phyloP scores from a whole-genome alignment of 2,797 vertebrate species.

The Myotis myotis region DNA sequence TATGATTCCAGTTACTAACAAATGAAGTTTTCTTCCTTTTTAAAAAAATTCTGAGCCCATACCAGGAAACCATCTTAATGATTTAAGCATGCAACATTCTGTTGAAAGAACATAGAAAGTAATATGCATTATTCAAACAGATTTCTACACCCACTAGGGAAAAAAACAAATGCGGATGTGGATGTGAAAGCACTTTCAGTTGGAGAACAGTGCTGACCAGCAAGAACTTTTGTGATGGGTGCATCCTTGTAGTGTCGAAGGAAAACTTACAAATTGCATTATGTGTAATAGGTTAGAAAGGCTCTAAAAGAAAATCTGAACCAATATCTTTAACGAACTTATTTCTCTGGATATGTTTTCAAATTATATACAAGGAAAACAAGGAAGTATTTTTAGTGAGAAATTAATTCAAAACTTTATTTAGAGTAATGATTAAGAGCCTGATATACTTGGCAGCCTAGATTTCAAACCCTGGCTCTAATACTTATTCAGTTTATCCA shows the following conservation, averaged over 20 bases:
- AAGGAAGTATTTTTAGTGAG: neutral
- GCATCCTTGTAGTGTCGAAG: neutral
- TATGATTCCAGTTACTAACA: neutral
- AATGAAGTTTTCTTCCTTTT: neutral
- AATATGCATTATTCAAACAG: slow-evolving; percentile 65
- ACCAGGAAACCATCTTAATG: slow-evolving; percentile 16
- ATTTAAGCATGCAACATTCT: slow-evolving; percentile 27
- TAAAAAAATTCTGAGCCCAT: neutral
- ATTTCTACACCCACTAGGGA: slow-evolving; percentile 30
- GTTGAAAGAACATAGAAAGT: slow-evolving; percentile 34
- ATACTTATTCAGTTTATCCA: neutral
- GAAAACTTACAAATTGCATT: neutral
- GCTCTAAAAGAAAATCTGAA: slow-evolving; percentile 3
- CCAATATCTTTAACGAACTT: neutral
- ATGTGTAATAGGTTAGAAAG: neutral
- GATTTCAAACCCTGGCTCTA: neutral
- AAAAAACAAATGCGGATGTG: neutral
- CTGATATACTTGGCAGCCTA: neutral
- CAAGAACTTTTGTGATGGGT: slow-evolving; percentile 20
- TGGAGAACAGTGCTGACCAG: slow-evolving; percentile 52
- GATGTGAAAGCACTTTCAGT: slow-evolving; percentile 46
- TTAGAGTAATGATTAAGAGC: neutral
- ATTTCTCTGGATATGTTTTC: neutral
- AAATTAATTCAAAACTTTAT: neutral
- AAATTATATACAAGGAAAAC: neutral